These are phyloP conservation scores for Archips crataeganus DNA, from an alignment of 2,888 invertebrate species.

Conservation along the genomic window DNA sequence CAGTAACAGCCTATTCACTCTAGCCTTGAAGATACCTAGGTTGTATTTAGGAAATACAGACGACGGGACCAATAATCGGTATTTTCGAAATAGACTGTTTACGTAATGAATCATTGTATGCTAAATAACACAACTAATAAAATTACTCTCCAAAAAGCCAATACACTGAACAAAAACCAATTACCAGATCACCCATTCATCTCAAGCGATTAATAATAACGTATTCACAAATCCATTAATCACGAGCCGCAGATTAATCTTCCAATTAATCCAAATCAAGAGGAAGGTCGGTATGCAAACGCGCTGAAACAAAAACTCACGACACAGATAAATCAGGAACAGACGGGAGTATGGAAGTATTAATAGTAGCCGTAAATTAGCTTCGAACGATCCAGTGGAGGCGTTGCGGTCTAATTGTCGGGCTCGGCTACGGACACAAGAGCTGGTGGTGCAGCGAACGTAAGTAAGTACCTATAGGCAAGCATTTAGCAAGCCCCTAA, in stretches of 20 bases:
- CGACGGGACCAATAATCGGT: no score
- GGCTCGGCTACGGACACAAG: not conserved
- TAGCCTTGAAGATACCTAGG: no score
- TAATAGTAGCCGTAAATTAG: conserved; percentile 5
- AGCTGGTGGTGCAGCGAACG: not conserved
- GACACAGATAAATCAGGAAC: conserved; percentile 23
- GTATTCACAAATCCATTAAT: conserved; percentile 26
- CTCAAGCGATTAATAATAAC: conserved; percentile 27
- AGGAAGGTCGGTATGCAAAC: conserved; percentile 16
- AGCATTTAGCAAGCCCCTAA: not conserved
- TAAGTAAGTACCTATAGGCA: conserved; percentile 10
- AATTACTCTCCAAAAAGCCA: conserved; percentile 1
- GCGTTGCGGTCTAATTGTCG: conserved; percentile 4
- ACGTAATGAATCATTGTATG: not conserved
- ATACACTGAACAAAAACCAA: conserved; percentile 12
- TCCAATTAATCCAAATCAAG: conserved; percentile 39
- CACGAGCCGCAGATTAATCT: conserved; percentile 22
- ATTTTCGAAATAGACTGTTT: not conserved
- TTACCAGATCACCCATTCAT: conserved; percentile 20
- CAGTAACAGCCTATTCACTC: no score
- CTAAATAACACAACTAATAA: not conserved
- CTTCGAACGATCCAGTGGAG: not conserved
- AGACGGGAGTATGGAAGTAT: conserved; percentile 1
- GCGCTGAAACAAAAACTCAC: conserved; percentile 9
- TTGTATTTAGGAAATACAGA: no score